Evolutionary conservation across 2,888 invertebrate species (phyloP).

Genomic region (Stenolophus ochropezus): DNA sequence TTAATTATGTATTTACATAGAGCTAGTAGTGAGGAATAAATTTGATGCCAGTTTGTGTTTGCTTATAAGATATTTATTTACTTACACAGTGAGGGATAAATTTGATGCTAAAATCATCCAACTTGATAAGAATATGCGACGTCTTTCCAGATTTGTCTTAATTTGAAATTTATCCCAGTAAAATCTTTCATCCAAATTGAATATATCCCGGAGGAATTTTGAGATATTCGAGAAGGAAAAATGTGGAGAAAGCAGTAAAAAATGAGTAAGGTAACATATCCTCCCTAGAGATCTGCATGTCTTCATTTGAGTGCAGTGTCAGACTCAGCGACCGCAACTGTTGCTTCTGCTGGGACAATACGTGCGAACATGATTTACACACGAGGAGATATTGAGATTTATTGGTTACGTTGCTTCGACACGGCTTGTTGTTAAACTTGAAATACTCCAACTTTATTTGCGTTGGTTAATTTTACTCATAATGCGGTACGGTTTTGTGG

Average conservation of each 20-base stretch:
- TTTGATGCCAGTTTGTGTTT: too few species aligned
- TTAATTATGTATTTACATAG: too few species aligned
- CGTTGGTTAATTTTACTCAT: neutral
- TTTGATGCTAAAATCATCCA: too few species aligned
- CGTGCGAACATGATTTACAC: constrained; percentile 25
- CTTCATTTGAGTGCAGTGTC: neutral
- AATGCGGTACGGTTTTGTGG: too few species aligned
- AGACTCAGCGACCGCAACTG: neutral
- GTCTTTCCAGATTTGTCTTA: neutral
- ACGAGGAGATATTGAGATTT: constrained; percentile 8
- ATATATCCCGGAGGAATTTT: neutral
- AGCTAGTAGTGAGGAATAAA: too few species aligned
- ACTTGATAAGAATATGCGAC: neutral
- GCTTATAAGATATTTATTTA: too few species aligned
- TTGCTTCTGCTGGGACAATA: constrained; percentile 22
- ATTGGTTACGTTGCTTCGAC: constrained; percentile 13
- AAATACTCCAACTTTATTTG: neutral
- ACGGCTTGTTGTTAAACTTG: neutral
- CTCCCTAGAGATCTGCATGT: neutral
- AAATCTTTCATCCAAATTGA: neutral
- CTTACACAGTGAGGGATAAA: too few species aligned
- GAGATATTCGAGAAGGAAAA: neutral
- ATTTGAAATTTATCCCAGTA: neutral
- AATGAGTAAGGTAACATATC: neutral
- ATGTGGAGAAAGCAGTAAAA: neutral